Conservation (phyloP, 2,888 invertebrate species). For the Scelioninae gen. 2 region DNA sequence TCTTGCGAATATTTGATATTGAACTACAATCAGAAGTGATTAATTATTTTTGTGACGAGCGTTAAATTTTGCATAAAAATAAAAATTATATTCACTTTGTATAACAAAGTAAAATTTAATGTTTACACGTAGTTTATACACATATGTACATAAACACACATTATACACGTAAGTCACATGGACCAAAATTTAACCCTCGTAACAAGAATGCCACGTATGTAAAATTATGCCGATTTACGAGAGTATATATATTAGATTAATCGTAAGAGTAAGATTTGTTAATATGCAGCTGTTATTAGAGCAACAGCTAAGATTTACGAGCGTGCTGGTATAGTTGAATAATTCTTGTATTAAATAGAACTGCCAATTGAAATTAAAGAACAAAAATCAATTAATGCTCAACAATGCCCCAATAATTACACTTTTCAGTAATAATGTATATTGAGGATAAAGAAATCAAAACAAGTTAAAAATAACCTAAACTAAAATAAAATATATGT, state of each 20-base stretch:
- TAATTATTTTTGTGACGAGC: conserved; percentile 21
- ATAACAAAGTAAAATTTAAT: conserved; percentile 22
- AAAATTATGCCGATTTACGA: conserved; percentile 44
- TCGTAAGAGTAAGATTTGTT: conserved; percentile 45
- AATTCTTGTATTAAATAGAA: conserved; percentile 67
- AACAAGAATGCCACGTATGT: conserved; percentile 10
- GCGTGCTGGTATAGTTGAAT: conserved; percentile 54
- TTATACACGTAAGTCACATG: conserved; percentile 1
- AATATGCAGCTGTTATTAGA: conserved; percentile 45
- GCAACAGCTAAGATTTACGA: conserved; percentile 44
- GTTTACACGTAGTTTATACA: conserved; percentile 31
- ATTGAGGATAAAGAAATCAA: conserved; percentile 44
- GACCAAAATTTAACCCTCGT: conserved; percentile 29
- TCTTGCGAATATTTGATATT: conserved; percentile 52
- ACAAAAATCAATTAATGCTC: conserved; percentile 69
- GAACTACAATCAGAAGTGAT: conserved; percentile 51
- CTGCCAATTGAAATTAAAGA: conserved; percentile 69
- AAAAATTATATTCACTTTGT: conserved; percentile 18
- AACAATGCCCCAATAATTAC: conserved; percentile 64
- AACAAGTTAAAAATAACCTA: conserved; percentile 28
- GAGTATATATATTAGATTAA: conserved; percentile 43
- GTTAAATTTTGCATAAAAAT: conserved; percentile 28
- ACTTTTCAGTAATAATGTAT: conserved; percentile 55
- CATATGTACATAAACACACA: conserved; percentile 19
- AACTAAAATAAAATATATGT: conserved; percentile 44